A percentile compares a stretch with the other conserved stretches of the same genome.
Evolutionary conservation across 2,888 invertebrate genomes (phyloP).

Genomic region (Sphaerophoria taeniata): DNA sequence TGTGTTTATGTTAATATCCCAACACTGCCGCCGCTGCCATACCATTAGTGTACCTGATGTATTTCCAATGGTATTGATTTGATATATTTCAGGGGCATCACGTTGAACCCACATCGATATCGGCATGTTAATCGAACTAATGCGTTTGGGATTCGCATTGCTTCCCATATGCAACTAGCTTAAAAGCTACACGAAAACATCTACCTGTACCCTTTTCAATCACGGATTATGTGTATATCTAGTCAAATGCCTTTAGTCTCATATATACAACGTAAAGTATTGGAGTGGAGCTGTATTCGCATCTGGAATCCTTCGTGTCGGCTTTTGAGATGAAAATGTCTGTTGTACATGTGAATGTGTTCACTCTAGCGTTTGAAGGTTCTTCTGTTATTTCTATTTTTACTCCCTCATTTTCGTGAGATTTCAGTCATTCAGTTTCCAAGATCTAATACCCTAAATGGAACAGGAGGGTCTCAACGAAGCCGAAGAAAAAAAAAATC

Average conservation of each 20-base stretch:
- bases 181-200: conserved; percentile 48
- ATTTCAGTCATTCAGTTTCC: conserved; percentile 57
- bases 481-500: neutral
- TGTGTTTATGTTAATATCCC: too few relatives aligned
- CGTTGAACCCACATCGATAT: conserved; percentile 14
- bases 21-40: neutral
- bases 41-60: conserved; percentile 46
- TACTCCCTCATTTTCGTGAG: conserved; percentile 27
- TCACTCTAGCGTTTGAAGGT: conserved; percentile 41
- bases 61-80: conserved; percentile 30
- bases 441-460: conserved; percentile 66
- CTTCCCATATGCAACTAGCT: conserved; percentile 53
- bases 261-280: neutral
- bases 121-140: conserved; percentile 64
- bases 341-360: conserved; percentile 25
- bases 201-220: conserved; percentile 52
- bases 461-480: conserved; percentile 26
- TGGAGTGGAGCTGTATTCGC: neutral
- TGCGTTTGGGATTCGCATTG: conserved; percentile 56
- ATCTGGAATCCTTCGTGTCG: conserved; percentile 56
- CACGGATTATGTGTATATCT: conserved; percentile 29
- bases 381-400: conserved; percentile 38
- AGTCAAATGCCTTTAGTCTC: neutral
- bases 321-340: conserved; percentile 44
- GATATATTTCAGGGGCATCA: conserved; percentile 41